Percentiles rank a stretch among this genome's conserved stretches.
These are phyloP conservation scores for Lepus timidus DNA, from an alignment of 2,113 vertebrate species.

Conservation along the genomic window DNA sequence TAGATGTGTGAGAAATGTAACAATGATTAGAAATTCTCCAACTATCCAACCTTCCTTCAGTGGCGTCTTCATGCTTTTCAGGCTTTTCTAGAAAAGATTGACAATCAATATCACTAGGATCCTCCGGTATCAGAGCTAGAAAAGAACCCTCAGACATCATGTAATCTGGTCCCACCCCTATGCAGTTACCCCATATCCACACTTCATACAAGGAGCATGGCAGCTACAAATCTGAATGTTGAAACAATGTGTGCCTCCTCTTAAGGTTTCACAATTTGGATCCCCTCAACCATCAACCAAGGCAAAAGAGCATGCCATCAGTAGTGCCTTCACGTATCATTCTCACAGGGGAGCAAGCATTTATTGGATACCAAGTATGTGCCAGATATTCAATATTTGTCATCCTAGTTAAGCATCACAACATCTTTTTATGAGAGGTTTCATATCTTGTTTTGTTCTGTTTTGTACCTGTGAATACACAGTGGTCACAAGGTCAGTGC, in stretches of 20 bases:
- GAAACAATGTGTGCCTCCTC: background rate
- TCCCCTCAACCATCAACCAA: background rate
- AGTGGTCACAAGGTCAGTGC: background rate
- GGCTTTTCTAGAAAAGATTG: background rate
- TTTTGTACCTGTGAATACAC: background rate
- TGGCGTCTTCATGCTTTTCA: background rate
- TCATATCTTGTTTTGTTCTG: background rate
- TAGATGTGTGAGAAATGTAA: background rate
- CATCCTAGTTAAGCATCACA: background rate
- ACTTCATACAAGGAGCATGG: accelerated
- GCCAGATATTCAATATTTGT: background rate
- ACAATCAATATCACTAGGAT: background rate
- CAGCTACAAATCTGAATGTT: background rate
- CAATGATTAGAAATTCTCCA: background rate
- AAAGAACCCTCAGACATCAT: background rate
- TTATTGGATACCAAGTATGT: background rate
- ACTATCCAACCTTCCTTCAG: background rate
- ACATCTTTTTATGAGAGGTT: background rate
- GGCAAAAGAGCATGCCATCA: background rate
- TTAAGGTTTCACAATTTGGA: background rate
- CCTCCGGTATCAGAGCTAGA: background rate
- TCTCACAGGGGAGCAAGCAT: background rate
- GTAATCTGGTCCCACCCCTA: too few relatives aligned
- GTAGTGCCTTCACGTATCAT: background rate
- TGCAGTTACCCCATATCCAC: background rate